Evolutionary conservation across 2,113 vertebrate genomes (phyloP).

Genomic region (Todiramphus saurophagus): DNA sequence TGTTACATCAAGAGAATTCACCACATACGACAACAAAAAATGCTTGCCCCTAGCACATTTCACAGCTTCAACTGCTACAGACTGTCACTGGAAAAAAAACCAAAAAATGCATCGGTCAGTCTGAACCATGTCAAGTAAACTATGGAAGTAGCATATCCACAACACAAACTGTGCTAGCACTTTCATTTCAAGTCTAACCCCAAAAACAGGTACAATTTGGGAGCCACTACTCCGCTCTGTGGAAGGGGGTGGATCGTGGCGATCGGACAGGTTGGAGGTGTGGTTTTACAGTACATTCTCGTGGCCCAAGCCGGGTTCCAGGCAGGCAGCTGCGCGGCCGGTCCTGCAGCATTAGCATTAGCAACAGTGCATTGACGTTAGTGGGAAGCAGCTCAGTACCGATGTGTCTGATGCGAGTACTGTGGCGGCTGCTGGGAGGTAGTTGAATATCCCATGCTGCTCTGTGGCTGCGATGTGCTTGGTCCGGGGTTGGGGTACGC

Average conservation of each 20-base stretch:
- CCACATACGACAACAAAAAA: slow-evolving; percentile 80
- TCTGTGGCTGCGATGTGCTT: slow-evolving; percentile 99
- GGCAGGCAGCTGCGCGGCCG: slow-evolving; percentile 65
- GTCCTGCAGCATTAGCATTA: slow-evolving; percentile 70
- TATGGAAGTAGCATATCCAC: slow-evolving; percentile 86
- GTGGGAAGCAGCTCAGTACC: slow-evolving; percentile 87
- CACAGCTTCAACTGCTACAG: slow-evolving; percentile 85
- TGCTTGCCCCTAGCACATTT: slow-evolving; percentile 84
- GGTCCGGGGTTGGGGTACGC: slow-evolving; percentile 99
- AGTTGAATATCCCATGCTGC: slow-evolving; percentile 99
- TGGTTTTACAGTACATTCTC: slow-evolving; percentile 80
- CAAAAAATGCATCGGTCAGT: slow-evolving; percentile 77
- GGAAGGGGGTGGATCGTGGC: slow-evolving; percentile 75
- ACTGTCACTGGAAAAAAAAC: slow-evolving; percentile 74
- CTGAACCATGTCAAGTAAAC: slow-evolving; percentile 87
- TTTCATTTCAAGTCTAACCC: slow-evolving; percentile 81
- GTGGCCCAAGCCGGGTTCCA: slow-evolving; percentile 72
- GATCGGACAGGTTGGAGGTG: slow-evolving; percentile 70
- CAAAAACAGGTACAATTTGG: slow-evolving; percentile 62
- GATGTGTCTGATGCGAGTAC: slow-evolving; percentile 98
- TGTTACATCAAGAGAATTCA: slow-evolving; percentile 80
- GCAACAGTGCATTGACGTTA: slow-evolving; percentile 72
- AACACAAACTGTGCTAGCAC: slow-evolving; percentile 84
- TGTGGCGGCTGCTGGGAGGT: slow-evolving; percentile 99
- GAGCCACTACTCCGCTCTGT: slow-evolving; percentile 70